Base-by-base conservation (phyloP, 2,888 invertebrate genomes). In the Polyommatus iphigenia region DNA sequence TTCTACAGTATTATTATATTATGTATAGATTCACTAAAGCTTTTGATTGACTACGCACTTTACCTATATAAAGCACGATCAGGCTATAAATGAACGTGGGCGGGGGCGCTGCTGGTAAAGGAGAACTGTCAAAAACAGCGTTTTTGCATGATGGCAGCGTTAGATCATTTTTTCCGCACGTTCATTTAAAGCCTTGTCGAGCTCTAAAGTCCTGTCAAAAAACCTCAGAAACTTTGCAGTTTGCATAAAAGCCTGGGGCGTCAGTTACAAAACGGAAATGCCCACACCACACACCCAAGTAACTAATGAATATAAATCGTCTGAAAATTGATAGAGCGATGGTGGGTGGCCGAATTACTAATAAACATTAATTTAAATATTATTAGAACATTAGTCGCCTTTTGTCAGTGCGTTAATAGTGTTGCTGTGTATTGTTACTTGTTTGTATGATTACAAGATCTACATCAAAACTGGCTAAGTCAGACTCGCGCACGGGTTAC, bases 351-450 rank as follows among this genome's bases (percentile, higher is more conserved):
- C 6, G 32, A 67, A 67, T 29, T 32, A 20, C 29, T 29, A 15
- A 67, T 67, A 67, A 67, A 18, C 67, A 67, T 67, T 67, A 24
- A 67, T 67, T 67, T 67, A 29, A 67, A 67, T 29, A 67, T 62
- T 24, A 13, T 67, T 24, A 13, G 15, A 29, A 29, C 29, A 24
- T 62, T 8, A 8, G 20, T 59, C 10, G 24, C 24, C 29, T 67
- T 1, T 67, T 67, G 67, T 67, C 29, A 67, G 24, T 29, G 67
- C 8, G 2, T 18, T 57, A n/a, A 24, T 59, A 20, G 20, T 62
- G 24, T 24, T 62, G 6, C n/a, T 20, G 20, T 59, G 3, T 20
- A 59, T 59, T 59, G 6, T n/a, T 20, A 20, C 8, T 20, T 7
- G 24, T 8, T 62, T 13, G 1, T 62, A 62, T 3, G 20, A 57